Percentiles rank a stretch among this genome's conserved stretches.
Evolutionary conservation across 2,113 vertebrate species (phyloP).

Genomic region (Vulpes vulpes): DNA sequence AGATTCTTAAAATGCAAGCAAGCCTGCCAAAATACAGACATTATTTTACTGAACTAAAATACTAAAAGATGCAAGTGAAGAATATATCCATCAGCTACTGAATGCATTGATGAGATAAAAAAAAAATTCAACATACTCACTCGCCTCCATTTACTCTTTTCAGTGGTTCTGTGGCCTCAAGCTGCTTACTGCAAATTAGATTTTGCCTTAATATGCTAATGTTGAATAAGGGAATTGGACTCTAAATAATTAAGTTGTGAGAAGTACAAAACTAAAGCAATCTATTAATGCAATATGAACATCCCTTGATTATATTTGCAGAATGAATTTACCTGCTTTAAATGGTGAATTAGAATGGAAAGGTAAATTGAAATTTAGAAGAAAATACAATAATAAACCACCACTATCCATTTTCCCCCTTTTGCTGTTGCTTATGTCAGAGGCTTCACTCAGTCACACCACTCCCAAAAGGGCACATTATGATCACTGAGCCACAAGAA

Average conservation of each 20-base stretch:
- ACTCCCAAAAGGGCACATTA: background rate
- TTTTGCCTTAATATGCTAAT: slow-evolving; percentile 82
- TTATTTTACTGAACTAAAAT: slow-evolving; percentile 38
- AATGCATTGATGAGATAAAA: slow-evolving; percentile 59
- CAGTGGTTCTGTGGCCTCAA: slow-evolving; percentile 79
- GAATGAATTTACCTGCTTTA: slow-evolving; percentile 80
- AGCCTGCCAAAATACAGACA: background rate
- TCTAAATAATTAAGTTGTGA: slow-evolving; percentile 83
- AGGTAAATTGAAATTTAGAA: slow-evolving; percentile 80
- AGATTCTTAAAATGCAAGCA: background rate
- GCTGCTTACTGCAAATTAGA: slow-evolving; percentile 83
- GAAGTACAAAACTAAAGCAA: slow-evolving; percentile 80
- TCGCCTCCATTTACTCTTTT: slow-evolving; percentile 50
- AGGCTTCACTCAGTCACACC: background rate
- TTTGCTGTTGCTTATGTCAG: slow-evolving; percentile 10
- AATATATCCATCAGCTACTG: slow-evolving; percentile 31
- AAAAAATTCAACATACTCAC: slow-evolving; percentile 38
- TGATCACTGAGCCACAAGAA: background rate
- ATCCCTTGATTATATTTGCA: slow-evolving; percentile 84
- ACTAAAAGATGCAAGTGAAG: slow-evolving; percentile 1
- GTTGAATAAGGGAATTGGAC: slow-evolving; percentile 76
- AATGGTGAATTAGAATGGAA: slow-evolving; percentile 80
- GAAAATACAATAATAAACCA: slow-evolving; percentile 72
- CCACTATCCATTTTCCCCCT: background rate
- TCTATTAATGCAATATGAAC: slow-evolving; percentile 82